phyloP scores from a whole-genome alignment of 1,140 invertebrate genomes.

The Helicoverpa zea region DNA sequence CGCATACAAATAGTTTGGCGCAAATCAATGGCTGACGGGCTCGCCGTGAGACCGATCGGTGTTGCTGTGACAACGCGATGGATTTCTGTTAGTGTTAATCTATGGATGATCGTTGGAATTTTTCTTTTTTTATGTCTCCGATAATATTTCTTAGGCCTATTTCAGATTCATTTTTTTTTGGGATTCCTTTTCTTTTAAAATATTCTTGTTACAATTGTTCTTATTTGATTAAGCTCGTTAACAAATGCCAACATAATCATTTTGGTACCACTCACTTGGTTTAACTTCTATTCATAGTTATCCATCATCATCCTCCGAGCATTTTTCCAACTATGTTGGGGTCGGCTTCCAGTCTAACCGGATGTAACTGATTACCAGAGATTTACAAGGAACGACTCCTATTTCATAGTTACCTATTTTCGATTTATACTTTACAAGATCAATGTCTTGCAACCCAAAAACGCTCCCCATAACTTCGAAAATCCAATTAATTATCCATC shows the following conservation, averaged over 20 bases:
- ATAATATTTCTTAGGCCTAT: background rate
- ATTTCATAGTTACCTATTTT: too few relatives aligned
- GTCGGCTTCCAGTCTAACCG: too few relatives aligned
- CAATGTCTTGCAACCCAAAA: background rate
- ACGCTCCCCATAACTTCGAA: background rate
- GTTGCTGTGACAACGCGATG: background rate
- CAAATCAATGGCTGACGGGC: conserved; percentile 49
- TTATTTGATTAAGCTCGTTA: too few relatives aligned
- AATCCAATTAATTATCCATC: conserved; percentile 11
- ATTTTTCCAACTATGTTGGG: too few relatives aligned
- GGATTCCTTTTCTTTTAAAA: too few relatives aligned
- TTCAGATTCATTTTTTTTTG: too few relatives aligned
- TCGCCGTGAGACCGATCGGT: conserved; percentile 44
- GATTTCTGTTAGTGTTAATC: background rate
- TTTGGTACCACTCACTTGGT: background rate
- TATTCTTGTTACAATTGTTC: background rate
- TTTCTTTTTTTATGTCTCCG: background rate
- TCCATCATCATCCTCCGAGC: too few relatives aligned
- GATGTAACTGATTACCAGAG: too few relatives aligned
- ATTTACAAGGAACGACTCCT: too few relatives aligned
- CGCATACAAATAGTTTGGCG: conserved; percentile 50
- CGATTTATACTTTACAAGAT: too few relatives aligned
- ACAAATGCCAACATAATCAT: too few relatives aligned
- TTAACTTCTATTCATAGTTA: too few relatives aligned
- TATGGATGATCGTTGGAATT: background rate